Percentiles rank a stretch among this genome's conserved stretches.
phyloP scores from a whole-genome alignment of 2,113 vertebrate species.

The Podarcis muralis region DNA sequence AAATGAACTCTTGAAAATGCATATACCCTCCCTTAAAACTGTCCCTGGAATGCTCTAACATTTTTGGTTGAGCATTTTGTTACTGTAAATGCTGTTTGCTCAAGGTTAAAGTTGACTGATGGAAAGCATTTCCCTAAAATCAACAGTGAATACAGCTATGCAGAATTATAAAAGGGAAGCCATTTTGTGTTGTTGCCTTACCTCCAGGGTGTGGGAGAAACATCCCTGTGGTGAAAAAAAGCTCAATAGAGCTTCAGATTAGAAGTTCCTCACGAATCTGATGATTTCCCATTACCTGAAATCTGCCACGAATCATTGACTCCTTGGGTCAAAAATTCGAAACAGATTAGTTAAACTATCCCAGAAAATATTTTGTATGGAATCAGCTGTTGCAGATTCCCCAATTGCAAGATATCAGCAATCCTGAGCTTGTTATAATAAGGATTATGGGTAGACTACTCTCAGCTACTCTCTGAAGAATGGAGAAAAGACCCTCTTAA shows the following conservation, averaged over 20 bases:
- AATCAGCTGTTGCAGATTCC: neutral
- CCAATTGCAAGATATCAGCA: neutral
- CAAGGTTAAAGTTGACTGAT: neutral
- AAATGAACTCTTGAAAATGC: neutral
- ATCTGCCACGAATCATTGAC: constrained; percentile 24
- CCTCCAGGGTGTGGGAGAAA: constrained; percentile 9
- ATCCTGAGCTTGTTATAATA: neutral
- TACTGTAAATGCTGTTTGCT: neutral
- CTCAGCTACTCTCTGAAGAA: too few relatives aligned
- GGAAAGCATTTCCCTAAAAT: neutral
- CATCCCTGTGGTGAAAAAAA: constrained; percentile 5
- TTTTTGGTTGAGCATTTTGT: neutral
- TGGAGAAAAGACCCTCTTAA: neutral
- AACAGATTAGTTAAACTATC: constrained; percentile 1
- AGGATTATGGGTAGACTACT: neutral
- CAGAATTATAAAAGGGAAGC: neutral
- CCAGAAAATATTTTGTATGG: neutral
- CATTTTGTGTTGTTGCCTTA: constrained; percentile 1
- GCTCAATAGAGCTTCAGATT: constrained; percentile 22
- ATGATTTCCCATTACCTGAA: constrained; percentile 12
- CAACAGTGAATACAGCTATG: neutral
- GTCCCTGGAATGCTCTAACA: neutral
- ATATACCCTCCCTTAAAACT: neutral
- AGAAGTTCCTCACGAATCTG: constrained; percentile 18
- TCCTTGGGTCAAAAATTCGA: constrained; percentile 20